Percentiles rank a stretch among this genome's conserved stretches.
Conservation (phyloP, 2,888 invertebrate species). For the Eupithecia tripunctaria region DNA sequence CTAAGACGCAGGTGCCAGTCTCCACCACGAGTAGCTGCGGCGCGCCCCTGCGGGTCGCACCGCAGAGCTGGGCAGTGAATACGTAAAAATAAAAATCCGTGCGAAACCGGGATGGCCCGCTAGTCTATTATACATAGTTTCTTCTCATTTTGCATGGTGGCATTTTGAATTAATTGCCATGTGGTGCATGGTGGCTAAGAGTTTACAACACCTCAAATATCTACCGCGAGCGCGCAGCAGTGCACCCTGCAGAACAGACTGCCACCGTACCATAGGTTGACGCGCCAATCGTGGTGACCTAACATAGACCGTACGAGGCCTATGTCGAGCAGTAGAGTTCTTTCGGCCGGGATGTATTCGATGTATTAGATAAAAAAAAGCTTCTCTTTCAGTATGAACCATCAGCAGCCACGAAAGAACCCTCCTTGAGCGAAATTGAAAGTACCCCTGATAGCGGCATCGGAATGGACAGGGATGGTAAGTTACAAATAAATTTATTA, state of each 20-base stretch:
- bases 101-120: no score
- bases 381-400: slow-evolving; percentile 68
- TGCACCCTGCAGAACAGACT: background rate
- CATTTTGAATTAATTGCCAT: background rate
- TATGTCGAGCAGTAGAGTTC: background rate
- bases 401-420: slow-evolving; percentile 73
- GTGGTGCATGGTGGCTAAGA: background rate
- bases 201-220: background rate
- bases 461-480: slow-evolving; percentile 71
- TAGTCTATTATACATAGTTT: no score
- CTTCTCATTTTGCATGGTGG: background rate
- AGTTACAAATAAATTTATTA: slow-evolving; percentile 46
- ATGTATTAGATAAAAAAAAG: background rate
- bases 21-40: no score
- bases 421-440: slow-evolving; percentile 78
- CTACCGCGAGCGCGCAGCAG: background rate
- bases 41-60: no score
- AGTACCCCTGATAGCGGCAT: slow-evolving; percentile 69
- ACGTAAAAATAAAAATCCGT: no score
- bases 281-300: background rate
- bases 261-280: no score
- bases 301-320: background rate
- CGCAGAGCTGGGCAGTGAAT: no score
- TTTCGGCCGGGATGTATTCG: background rate
- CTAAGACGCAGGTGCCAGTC: no score